Conservation (phyloP, 2,113 vertebrate species). For the Nycticorax nycticorax region DNA sequence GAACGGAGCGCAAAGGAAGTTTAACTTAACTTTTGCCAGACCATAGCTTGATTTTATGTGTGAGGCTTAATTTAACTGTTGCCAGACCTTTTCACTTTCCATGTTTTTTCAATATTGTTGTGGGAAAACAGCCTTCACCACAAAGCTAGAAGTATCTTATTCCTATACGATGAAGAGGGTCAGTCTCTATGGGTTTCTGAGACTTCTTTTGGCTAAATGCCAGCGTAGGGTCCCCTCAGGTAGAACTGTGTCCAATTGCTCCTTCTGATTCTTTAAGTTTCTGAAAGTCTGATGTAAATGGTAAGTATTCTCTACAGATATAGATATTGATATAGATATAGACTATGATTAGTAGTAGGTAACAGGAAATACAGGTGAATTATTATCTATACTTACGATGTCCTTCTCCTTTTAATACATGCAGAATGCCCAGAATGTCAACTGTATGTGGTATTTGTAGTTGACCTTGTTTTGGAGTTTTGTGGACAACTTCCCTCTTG, state of each 20-base stretch:
- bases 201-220: neutral
- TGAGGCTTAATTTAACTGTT: neutral
- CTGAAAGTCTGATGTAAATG: neutral
- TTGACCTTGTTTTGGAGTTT: neutral
- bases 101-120: neutral
- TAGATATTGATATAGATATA: neutral
- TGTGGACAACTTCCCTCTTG: neutral
- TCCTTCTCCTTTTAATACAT: neutral
- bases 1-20: neutral
- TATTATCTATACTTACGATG: neutral
- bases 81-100: neutral
- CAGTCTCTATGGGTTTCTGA: neutral
- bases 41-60: neutral
- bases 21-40: neutral
- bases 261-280: neutral
- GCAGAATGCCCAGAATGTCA: neutral
- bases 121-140: neutral
- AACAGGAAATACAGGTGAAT: neutral
- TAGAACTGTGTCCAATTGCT: neutral
- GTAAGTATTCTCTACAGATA: neutral
- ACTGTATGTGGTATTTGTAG: neutral
- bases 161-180: neutral
- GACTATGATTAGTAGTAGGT: neutral
- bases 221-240: accelerated
- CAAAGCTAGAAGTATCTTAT: neutral